Conservation (phyloP, 2,888 invertebrate species). For the Acrobasis repandana region DNA sequence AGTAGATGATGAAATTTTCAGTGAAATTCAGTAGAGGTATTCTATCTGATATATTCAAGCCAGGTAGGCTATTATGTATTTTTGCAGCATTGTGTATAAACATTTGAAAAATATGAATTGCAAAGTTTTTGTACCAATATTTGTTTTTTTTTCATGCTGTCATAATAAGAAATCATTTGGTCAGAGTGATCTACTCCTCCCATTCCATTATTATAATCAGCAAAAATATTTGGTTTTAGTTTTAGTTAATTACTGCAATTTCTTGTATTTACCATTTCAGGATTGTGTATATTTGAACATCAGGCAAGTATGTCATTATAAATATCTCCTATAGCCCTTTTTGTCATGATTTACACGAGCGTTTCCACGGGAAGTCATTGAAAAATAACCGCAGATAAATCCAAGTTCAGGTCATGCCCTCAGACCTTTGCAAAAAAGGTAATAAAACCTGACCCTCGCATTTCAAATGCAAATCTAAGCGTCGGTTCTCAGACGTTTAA, state of each 20-base stretch:
- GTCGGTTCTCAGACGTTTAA: conserved; percentile 54
- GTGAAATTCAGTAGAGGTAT: conserved; percentile 16
- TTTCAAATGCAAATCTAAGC: conserved; percentile 67
- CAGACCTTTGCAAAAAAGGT: conserved; percentile 51
- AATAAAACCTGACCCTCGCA: conserved; percentile 61
- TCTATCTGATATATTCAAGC: conserved; percentile 1
- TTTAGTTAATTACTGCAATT: conserved; percentile 11
- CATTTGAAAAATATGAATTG: conserved; percentile 17
- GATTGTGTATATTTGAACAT: conserved; percentile 16
- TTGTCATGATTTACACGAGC: background rate
- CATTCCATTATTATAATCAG: conserved; percentile 13
- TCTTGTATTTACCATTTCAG: conserved; percentile 18
- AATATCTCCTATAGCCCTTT: background rate
- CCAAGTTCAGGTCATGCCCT: conserved; percentile 35
- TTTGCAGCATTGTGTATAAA: conserved; percentile 18
- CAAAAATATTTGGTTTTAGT: conserved; percentile 11
- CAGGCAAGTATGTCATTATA: background rate
- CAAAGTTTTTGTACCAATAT: conserved; percentile 14
- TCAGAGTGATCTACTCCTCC: conserved; percentile 17
- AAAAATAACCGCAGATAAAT: conserved; percentile 40
- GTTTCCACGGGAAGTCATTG: conserved; percentile 30
- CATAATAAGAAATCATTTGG: conserved; percentile 17
- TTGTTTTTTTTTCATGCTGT: background rate
- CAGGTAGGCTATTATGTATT: conserved; percentile 10
- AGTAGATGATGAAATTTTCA: conserved; percentile 19